Evolutionary conservation across 2,888 invertebrate species (phyloP).

Genomic region (Stenodera caucasica): DNA sequence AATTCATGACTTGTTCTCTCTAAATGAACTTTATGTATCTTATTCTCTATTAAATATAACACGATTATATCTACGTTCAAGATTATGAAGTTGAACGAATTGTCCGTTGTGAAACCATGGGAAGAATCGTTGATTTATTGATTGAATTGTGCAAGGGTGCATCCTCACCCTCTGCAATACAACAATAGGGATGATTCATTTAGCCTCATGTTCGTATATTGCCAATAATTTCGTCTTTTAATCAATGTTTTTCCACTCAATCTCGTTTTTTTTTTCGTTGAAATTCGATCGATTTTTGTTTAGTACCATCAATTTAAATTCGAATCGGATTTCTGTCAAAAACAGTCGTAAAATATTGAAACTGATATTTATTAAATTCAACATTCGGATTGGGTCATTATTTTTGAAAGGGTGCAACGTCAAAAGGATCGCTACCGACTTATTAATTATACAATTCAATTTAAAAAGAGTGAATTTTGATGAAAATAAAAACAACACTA

Average conservation of each 20-base stretch:
- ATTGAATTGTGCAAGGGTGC: too few relatives aligned
- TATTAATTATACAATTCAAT: too few relatives aligned
- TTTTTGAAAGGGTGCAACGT: not conserved
- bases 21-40: constrained; percentile 34
- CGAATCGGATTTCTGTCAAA: constrained; percentile 37
- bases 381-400: not conserved
- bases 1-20: constrained; percentile 33
- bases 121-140: too few relatives aligned
- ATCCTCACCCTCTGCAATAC: too few relatives aligned
- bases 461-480: too few relatives aligned
- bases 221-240: too few relatives aligned
- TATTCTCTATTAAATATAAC: constrained; percentile 23
- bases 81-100: not conserved
- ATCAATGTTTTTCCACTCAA: too few relatives aligned
- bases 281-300: constrained; percentile 10
- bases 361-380: constrained; percentile 35
- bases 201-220: too few relatives aligned
- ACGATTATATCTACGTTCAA: constrained; percentile 17
- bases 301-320: constrained; percentile 36
- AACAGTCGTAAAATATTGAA: constrained; percentile 38
- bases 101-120: too few relatives aligned
- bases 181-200: too few relatives aligned
- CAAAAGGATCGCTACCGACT: too few relatives aligned
- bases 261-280: too few relatives aligned
- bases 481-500: not conserved